Evolutionary conservation across 2,113 vertebrate species (phyloP), one percentile per base, ranked within the genome.

Genomic region (Burhinus oedicnemus): DNA sequence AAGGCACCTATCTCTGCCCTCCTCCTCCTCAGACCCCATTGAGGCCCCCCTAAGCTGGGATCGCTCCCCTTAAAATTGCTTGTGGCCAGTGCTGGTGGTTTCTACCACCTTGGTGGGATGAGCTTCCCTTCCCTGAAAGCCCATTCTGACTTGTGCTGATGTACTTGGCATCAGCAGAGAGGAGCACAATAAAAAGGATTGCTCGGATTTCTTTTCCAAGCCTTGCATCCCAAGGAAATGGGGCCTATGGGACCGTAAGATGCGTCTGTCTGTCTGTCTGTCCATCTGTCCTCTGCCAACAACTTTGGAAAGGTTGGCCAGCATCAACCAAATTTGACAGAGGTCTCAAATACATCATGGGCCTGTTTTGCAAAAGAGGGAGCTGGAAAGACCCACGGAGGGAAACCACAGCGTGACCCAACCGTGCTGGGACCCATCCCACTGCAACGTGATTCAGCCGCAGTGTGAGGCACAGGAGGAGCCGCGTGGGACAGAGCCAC

Each of bases 401-500:
- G 12, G 57, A 80, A 96, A 83, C 47, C 57, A 32, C 30, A 21
- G 6, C 0, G 0, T 65, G 79, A 90, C 75, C 89, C 70, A 54
- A 9, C 21, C 3, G 4, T 44, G 72, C 79, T 68, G 80, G 75
- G 71, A 68, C 29, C 54, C 75, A 19, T 45, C 42, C 42, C 51
- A 6, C 60, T 12, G 45, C 45, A 44, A 23, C 0, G 0, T 5
- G 55, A 75, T 4, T 40, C 61, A 40, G 70, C 18, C 4, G 0
- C 55, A 78, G 90, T 0, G 2, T 26, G 62, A 68, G 49, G 54
- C 26, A 0, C 30, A 13, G 42, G 65, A 61, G 75, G 57, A 92
- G 70, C 61, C 2, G 1, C 4, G 4, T 10, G 60, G 66, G 91
- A 38, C 26, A 29, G 32, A 38, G 57, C 29, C 2, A 2, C 2